phyloP scores from a whole-genome alignment of 2,888 invertebrate species.

The Diarsia mendica region DNA sequence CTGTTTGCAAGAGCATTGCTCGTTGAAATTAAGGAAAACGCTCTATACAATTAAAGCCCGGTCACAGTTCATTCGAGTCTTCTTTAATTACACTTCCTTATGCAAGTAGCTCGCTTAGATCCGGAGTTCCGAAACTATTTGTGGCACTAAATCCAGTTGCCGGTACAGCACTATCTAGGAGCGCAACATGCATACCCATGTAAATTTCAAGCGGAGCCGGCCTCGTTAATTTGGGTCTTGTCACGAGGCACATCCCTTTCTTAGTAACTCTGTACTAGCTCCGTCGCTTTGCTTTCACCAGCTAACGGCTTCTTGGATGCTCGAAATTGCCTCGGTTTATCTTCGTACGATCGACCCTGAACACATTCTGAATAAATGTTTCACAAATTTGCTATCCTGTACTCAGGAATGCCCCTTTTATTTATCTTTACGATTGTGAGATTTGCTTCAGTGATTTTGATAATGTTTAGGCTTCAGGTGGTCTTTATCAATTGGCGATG shows the following conservation, averaged over 20 bases:
- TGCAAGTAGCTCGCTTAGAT: conserved; percentile 72
- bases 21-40: conserved; percentile 67
- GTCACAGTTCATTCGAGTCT: conserved; percentile 78
- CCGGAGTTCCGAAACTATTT: conserved; percentile 85
- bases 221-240: conserved; percentile 87
- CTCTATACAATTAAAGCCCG: conserved; percentile 70
- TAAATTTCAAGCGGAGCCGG: conserved; percentile 83
- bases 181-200: conserved; percentile 88
- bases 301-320: conserved; percentile 75
- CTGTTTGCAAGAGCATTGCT: conserved; percentile 52
- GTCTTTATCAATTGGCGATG: conserved; percentile 43
- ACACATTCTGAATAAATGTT: conserved; percentile 70
- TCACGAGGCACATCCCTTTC: conserved; percentile 88
- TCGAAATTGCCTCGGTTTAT: conserved; percentile 79
- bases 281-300: conserved; percentile 71
- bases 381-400: conserved; percentile 66
- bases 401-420: conserved; percentile 57
- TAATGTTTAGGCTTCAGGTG: conserved; percentile 49
- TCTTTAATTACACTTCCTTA: conserved; percentile 84
- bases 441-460: conserved; percentile 57
- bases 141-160: conserved; percentile 84
- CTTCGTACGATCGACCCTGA: conserved; percentile 76
- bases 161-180: conserved; percentile 80
- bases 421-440: conserved; percentile 61
- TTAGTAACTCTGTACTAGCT: conserved; percentile 79